Percentiles rank a stretch among this genome's conserved stretches.
These are phyloP conservation scores for Muntiacus reevesi DNA, from an alignment of 2,113 vertebrate species.

Conservation along the genomic window DNA sequence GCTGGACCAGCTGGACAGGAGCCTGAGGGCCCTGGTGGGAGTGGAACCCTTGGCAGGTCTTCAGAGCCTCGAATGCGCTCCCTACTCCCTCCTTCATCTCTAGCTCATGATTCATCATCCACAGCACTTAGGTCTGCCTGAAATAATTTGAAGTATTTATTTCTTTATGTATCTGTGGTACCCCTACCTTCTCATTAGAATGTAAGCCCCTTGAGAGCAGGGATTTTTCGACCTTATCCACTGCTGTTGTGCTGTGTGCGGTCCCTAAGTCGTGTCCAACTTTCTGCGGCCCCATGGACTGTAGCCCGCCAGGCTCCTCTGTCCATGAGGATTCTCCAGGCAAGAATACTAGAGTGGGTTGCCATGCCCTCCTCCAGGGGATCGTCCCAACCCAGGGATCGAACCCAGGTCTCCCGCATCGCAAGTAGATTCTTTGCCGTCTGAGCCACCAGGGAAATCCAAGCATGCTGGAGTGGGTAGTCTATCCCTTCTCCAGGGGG, in stretches of 20 bases:
- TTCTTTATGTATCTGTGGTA: not conserved
- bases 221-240: not conserved
- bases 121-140: not conserved
- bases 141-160: not conserved
- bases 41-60: not conserved
- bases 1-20: not conserved
- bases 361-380: not conserved
- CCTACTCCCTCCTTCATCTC: not conserved
- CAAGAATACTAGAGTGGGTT: not conserved
- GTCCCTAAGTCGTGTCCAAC: not conserved
- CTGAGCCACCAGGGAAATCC: not conserved
- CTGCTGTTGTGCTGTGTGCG: not conserved
- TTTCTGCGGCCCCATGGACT: rapidly evolving
- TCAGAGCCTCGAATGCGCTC: not conserved
- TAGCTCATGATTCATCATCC: not conserved
- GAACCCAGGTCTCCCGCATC: not conserved
- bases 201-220: not conserved
- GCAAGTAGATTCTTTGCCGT: not conserved
- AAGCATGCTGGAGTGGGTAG: not conserved
- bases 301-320: not conserved
- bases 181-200: not conserved
- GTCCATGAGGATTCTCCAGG: not conserved
- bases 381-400: rapidly evolving
- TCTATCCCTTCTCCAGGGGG: not conserved
- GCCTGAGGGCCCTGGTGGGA: not conserved